Percentiles rank a stretch among this genome's conserved stretches.
phyloP scores from a whole-genome alignment of 92 coral and sea anemone genomes.

The Diadumene lineata region DNA sequence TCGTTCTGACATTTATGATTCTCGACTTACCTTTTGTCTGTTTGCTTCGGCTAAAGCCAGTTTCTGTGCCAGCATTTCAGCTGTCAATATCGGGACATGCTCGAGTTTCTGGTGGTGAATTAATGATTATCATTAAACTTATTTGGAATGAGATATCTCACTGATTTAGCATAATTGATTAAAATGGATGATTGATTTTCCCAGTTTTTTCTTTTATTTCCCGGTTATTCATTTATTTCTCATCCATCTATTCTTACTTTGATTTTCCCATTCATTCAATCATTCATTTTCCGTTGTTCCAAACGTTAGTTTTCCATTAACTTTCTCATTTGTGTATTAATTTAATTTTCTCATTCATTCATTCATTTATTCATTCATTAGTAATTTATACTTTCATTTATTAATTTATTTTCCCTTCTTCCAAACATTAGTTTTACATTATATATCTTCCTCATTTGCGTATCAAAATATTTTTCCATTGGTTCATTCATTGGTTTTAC shows the following conservation, averaged over 20 bases:
- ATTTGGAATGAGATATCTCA: too few relatives aligned
- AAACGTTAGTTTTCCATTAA: too few relatives aligned
- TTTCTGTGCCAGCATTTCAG: slow-evolving; percentile 76
- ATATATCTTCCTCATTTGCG: neutral
- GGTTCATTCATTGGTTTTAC: neutral
- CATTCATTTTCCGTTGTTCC: neutral
- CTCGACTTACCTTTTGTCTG: slow-evolving; percentile 72
- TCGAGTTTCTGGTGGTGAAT: slow-evolving; percentile 70
- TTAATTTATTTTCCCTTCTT: too few relatives aligned
- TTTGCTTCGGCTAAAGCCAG: slow-evolving; percentile 82
- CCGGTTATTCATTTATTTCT: neutral
- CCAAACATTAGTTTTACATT: too few relatives aligned
- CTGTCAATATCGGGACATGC: slow-evolving; percentile 74
- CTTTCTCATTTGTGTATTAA: neutral
- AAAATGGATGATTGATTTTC: neutral
- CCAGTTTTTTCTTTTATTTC: too few relatives aligned
- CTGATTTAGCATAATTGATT: too few relatives aligned
- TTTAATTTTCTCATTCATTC: neutral
- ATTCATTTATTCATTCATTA: neutral
- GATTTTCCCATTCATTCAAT: neutral
- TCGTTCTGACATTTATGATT: neutral
- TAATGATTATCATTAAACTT: too few relatives aligned
- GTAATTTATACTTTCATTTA: neutral
- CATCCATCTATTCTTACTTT: neutral
- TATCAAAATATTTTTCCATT: neutral